Percentiles rank a stretch among this genome's conserved stretches.
These are phyloP conservation scores for Agonum fuliginosum DNA, from an alignment of 2,888 invertebrate species.

Conservation along the genomic window DNA sequence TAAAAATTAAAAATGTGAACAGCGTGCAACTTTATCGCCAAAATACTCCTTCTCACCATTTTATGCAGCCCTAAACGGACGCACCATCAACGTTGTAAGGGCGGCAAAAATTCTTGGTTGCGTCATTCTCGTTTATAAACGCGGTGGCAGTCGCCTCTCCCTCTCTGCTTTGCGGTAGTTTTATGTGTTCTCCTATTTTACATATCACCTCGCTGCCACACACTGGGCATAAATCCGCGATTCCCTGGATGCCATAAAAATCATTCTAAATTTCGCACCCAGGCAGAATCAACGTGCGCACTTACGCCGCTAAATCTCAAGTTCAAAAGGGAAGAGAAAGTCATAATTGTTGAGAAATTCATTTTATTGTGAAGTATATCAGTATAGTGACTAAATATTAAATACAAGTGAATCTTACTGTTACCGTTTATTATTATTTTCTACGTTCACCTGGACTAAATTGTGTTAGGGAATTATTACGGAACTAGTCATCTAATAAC, in stretches of 20 bases:
- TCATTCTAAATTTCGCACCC: conserved; percentile 51
- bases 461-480: no score
- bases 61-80: conserved; percentile 41
- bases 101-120: conserved; percentile 40
- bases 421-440: no score
- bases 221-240: conserved; percentile 53
- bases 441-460: no score
- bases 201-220: conserved; percentile 55
- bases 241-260: conserved; percentile 57
- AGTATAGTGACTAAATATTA: no score
- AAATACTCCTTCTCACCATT: conserved; percentile 10
- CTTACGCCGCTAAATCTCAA: conserved; percentile 42
- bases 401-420: no score
- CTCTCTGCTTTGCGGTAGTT: conserved; percentile 22
- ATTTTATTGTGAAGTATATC: no score
- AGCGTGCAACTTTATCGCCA: conserved; percentile 3
- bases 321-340: neutral
- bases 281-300: conserved; percentile 22
- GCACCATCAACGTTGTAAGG: no score
- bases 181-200: conserved; percentile 55
- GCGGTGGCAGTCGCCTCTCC: neutral
- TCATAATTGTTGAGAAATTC: no score
- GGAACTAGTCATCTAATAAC: no score
- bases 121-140: conserved; percentile 37
- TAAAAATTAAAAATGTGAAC: no score